Conservation (phyloP, 2,113 vertebrate genomes). For the Perca schrenkii region DNA sequence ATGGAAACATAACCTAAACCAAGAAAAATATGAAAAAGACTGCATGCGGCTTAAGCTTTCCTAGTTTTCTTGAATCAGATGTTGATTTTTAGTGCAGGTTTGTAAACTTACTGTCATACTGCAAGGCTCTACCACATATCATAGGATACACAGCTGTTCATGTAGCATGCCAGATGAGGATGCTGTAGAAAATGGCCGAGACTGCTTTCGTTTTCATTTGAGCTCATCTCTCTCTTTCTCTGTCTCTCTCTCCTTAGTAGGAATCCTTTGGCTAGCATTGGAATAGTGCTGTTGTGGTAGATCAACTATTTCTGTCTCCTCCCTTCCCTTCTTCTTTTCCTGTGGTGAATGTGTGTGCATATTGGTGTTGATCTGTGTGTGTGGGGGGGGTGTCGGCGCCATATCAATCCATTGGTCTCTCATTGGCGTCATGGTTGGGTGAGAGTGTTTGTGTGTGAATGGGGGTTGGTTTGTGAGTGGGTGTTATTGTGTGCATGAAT, state of each 20-base stretch:
- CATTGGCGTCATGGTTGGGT: slow-evolving; percentile 14
- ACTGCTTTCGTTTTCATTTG: slow-evolving; percentile 57
- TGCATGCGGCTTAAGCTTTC: not conserved
- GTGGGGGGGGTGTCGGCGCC: slow-evolving; percentile 7
- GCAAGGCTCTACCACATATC: not conserved
- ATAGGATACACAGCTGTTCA: slow-evolving; percentile 35
- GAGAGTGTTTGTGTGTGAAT: slow-evolving; percentile 12
- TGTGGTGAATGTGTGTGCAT: slow-evolving; percentile 69
- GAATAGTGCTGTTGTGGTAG: slow-evolving; percentile 82
- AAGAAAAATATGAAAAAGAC: not conserved
- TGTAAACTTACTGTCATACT: not conserved
- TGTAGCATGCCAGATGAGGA: slow-evolving; percentile 68
- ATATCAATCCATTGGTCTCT: not conserved
- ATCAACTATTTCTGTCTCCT: slow-evolving; percentile 82
- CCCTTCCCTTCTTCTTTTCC: slow-evolving; percentile 67
- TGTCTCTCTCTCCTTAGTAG: slow-evolving; percentile 80
- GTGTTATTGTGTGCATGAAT: slow-evolving; percentile 52
- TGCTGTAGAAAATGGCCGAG: slow-evolving; percentile 56
- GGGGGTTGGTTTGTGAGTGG: slow-evolving; percentile 27
- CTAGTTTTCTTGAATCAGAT: not conserved
- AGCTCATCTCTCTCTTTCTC: slow-evolving; percentile 73
- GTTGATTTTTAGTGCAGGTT: not conserved
- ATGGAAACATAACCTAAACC: not conserved
- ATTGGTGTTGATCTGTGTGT: slow-evolving; percentile 24
- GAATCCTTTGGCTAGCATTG: slow-evolving; percentile 77